Evolutionary conservation across 2,113 vertebrate genomes (phyloP).

Genomic region (Pedetes capensis): DNA sequence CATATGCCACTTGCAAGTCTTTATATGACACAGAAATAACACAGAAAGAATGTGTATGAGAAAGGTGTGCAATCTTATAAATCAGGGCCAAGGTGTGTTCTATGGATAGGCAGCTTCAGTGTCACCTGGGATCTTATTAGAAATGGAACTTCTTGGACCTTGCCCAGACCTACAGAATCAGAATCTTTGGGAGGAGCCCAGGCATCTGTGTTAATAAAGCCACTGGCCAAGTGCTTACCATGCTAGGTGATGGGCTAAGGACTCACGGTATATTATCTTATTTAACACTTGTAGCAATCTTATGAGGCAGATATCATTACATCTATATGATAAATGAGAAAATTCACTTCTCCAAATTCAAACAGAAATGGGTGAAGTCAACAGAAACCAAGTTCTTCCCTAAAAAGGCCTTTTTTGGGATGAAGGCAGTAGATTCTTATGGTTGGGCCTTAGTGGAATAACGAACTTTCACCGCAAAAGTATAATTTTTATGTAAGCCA

Average conservation of each 20-base stretch:
- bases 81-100: neutral
- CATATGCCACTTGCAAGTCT: neutral
- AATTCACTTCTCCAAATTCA: slow-evolving; percentile 24
- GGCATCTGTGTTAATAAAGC: neutral
- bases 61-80: slow-evolving; percentile 26
- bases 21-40: slow-evolving; percentile 29
- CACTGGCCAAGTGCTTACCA: neutral
- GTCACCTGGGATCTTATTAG: slow-evolving; percentile 10
- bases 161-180: neutral
- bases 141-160: slow-evolving; percentile 15
- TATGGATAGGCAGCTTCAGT: neutral
- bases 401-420: neutral
- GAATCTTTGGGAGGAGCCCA: neutral
- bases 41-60: neutral
- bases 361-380: neutral
- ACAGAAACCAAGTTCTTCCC: neutral
- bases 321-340: neutral
- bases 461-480: neutral
- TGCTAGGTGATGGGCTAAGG: neutral
- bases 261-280: neutral
- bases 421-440: neutral
- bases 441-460: neutral
- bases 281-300: neutral
- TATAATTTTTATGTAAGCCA: neutral
- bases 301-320: neutral